Evolutionary conservation across 2,113 vertebrate species (phyloP).

Genomic region (Calyptomena viridis): DNA sequence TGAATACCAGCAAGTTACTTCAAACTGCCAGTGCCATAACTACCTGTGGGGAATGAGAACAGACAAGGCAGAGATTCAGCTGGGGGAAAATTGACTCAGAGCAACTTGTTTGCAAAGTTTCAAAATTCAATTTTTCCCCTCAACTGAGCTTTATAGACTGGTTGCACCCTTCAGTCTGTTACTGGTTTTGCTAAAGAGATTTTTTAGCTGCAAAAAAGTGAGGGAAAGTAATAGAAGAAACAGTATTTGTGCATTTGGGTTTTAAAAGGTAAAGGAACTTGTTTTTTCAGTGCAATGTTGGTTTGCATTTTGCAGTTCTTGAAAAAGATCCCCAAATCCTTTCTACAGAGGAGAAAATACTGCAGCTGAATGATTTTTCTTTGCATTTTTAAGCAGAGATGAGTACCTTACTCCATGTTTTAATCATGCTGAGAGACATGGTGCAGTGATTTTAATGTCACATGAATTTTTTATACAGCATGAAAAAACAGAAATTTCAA

Average conservation of each 20-base stretch:
- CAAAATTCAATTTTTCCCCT: neutral
- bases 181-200: neutral
- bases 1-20: constrained; percentile 29
- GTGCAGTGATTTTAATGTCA: neutral
- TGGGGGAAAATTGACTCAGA: neutral
- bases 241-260: neutral
- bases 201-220: neutral
- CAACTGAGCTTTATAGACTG: neutral
- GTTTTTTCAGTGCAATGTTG: neutral
- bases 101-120: constrained; percentile 1
- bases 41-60: constrained; percentile 16
- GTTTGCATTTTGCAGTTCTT: neutral
- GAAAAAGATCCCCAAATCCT: neutral
- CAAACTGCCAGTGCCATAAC: neutral
- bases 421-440: neutral
- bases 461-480: neutral
- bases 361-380: neutral
- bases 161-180: neutral
- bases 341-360: neutral
- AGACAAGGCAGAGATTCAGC: neutral
- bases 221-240: neutral
- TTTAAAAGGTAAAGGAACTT: neutral
- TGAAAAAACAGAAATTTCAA: neutral
- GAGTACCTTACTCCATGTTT: neutral
- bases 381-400: neutral